Percentiles rank a stretch among this genome's conserved stretches.
These are phyloP conservation scores for Donacobius atricapilla DNA, from an alignment of 2,113 vertebrate species.

Conservation along the genomic window DNA sequence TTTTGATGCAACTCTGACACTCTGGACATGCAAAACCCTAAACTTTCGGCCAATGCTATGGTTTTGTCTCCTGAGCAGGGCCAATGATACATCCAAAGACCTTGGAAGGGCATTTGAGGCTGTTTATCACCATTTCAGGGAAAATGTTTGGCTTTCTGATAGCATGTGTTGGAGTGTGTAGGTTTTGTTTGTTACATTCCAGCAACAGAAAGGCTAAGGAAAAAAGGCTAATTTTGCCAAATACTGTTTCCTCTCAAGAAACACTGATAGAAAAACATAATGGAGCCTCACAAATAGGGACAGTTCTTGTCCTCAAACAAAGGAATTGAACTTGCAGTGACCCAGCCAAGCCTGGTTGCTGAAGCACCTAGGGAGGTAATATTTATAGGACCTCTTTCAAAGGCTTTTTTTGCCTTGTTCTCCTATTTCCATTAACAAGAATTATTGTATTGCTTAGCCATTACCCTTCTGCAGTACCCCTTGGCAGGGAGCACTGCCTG, in stretches of 20 bases:
- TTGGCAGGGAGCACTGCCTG: background rate
- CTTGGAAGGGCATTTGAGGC: background rate
- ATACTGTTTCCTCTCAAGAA: background rate
- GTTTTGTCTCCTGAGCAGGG: background rate
- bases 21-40: background rate
- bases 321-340: background rate
- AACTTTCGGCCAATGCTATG: accelerated
- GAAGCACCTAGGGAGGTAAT: background rate
- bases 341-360: background rate
- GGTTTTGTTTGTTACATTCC: background rate
- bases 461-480: background rate
- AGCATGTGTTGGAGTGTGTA: accelerated
- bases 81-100: background rate
- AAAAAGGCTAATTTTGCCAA: background rate
- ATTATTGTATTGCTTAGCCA: background rate
- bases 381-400: background rate
- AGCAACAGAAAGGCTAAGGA: background rate
- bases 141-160: background rate
- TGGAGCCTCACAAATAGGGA: background rate
- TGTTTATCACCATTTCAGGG: background rate
- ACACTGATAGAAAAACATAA: background rate
- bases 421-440: background rate
- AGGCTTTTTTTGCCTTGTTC: background rate
- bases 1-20: background rate
- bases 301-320: background rate